phyloP scores from a whole-genome alignment of 2,797 vertebrate species.

The Acrocephalus scirpaceus region DNA sequence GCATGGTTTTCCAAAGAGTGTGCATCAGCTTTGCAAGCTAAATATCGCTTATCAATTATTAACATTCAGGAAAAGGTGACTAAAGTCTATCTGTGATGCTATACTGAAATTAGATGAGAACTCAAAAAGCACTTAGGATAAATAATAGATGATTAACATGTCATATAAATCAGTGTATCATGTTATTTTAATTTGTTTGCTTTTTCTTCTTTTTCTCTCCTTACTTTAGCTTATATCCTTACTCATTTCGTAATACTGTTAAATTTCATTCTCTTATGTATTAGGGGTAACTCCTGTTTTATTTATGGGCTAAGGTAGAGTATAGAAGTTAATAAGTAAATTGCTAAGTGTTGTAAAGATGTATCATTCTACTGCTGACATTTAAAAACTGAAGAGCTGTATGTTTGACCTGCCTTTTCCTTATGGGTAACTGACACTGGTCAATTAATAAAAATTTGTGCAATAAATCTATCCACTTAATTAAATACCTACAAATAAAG shows the following conservation, averaged over 20 bases:
- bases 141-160: constrained; percentile 69
- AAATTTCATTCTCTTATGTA: background rate
- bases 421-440: background rate
- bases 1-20: background rate
- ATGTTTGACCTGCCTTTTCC: background rate
- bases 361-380: background rate
- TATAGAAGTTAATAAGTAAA: constrained; percentile 7
- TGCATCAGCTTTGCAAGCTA: constrained; percentile 34
- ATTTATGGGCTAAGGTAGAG: background rate
- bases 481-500: background rate
- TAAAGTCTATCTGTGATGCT: constrained; percentile 43
- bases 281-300: background rate
- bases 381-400: background rate
- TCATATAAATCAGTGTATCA: constrained; percentile 51
- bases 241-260: background rate
- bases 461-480: background rate
- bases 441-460: background rate
- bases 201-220: constrained; percentile 28
- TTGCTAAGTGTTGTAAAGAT: background rate
- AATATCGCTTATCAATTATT: constrained; percentile 64
- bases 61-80: constrained; percentile 57
- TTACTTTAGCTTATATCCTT: background rate
- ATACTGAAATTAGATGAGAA: constrained; percentile 54
- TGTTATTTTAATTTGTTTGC: constrained; percentile 58
- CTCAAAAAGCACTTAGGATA: constrained; percentile 57